These are phyloP conservation scores for Clostera curtula DNA, from an alignment of 2,888 invertebrate species.

Conservation along the genomic window DNA sequence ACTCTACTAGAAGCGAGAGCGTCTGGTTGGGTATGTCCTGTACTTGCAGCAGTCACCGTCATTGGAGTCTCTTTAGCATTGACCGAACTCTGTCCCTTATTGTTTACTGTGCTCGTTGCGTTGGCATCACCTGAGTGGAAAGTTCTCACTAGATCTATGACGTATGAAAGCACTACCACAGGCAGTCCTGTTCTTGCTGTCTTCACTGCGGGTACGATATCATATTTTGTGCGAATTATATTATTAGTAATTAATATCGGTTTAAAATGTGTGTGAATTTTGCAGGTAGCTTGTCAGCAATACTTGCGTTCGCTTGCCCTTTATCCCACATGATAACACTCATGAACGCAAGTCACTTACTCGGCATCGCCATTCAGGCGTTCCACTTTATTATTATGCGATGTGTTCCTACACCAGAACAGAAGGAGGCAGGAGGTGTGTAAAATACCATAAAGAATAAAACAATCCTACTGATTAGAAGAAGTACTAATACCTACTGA, in stretches of 20 bases:
- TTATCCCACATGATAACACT: constrained; percentile 76
- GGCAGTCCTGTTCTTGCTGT: constrained; percentile 79
- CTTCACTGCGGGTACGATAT: constrained; percentile 71
- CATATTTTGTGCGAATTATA: no score
- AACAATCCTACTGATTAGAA: no score
- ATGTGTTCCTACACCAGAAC: constrained; percentile 72
- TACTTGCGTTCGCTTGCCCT: constrained; percentile 78
- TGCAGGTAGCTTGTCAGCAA: constrained; percentile 77
- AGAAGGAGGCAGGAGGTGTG: constrained; percentile 68
- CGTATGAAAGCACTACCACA: constrained; percentile 75
- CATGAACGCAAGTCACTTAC: constrained; percentile 73
- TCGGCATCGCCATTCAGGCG: constrained; percentile 65
- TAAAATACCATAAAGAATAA: no score
- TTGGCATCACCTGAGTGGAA: constrained; percentile 78
- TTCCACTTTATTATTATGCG: constrained; percentile 67
- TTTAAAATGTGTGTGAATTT: constrained; percentile 14
- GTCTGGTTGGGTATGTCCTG: constrained; percentile 76
- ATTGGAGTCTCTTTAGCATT: constrained; percentile 76
- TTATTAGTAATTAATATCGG: neutral
- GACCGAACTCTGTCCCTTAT: constrained; percentile 75
- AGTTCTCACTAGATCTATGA: constrained; percentile 75
- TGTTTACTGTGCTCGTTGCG: constrained; percentile 70
- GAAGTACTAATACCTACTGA: no score
- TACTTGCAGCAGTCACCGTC: constrained; percentile 75
- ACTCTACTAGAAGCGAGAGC: constrained; percentile 75